Conservation (phyloP, 2,113 vertebrate species). For the Chroicocephalus ridibundus region DNA sequence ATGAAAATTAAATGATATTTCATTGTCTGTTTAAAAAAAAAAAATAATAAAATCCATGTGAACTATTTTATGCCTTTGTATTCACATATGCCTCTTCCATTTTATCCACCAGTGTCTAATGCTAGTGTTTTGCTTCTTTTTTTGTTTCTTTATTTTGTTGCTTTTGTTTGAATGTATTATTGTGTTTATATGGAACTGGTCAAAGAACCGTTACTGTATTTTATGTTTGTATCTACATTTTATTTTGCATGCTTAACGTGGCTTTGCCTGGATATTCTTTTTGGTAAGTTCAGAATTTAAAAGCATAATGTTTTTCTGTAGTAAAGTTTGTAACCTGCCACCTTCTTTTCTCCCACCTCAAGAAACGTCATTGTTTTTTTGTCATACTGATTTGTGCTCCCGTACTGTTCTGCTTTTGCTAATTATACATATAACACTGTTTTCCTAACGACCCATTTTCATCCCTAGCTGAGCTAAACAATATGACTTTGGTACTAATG, state of each 20-base stretch:
- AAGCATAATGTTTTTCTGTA: slow-evolving; percentile 77
- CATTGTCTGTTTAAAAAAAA: neutral
- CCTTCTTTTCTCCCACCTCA: slow-evolving; percentile 59
- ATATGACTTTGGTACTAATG: slow-evolving; percentile 68
- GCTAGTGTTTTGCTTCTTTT: slow-evolving; percentile 75
- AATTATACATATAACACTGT: slow-evolving; percentile 49
- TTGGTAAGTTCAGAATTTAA: slow-evolving; percentile 96
- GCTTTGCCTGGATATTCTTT: slow-evolving; percentile 99
- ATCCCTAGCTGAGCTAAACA: slow-evolving; percentile 50
- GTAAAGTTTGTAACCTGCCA: slow-evolving; percentile 68
- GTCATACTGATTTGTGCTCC: slow-evolving; percentile 49
- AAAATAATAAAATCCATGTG: neutral
- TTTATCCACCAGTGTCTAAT: slow-evolving; percentile 74
- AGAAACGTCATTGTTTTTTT: slow-evolving; percentile 59
- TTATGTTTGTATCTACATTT: slow-evolving; percentile 94
- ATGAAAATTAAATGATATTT: neutral
- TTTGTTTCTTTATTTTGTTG: slow-evolving; percentile 75
- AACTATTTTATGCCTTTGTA: slow-evolving; percentile 42
- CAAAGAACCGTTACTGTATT: slow-evolving; percentile 85
- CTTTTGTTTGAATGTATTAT: slow-evolving; percentile 78
- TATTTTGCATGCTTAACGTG: slow-evolving; percentile 99
- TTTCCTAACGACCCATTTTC: slow-evolving; percentile 61
- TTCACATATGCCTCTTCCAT: slow-evolving; percentile 71
- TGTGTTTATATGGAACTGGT: slow-evolving; percentile 80
- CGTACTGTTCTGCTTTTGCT: slow-evolving; percentile 51